A percentile compares a stretch with the other conserved stretches of the same genome.
Conservation (phyloP, 2,888 invertebrate genomes). For the Drosophila affinis region DNA sequence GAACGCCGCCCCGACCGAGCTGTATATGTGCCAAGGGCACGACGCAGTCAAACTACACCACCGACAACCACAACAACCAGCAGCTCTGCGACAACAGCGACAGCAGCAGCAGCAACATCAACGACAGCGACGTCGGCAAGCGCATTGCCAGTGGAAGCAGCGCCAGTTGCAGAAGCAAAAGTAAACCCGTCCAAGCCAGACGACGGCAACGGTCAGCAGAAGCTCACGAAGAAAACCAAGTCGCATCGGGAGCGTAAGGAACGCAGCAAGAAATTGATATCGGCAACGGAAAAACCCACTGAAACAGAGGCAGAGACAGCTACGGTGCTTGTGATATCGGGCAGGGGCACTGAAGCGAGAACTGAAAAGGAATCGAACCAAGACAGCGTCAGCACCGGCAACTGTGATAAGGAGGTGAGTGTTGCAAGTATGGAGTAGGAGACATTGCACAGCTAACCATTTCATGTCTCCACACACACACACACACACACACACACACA, state of each 20-base stretch:
- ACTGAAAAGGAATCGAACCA: conserved; percentile 50
- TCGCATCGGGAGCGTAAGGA: conserved; percentile 62
- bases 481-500: not conserved
- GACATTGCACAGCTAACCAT: not conserved
- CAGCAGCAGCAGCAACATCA: conserved; percentile 35
- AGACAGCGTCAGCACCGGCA: conserved; percentile 38
- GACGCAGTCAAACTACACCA: conserved; percentile 85
- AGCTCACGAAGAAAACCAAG: conserved; percentile 60
- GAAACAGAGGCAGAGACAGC: conserved; percentile 36
- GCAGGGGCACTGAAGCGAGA: conserved; percentile 24
- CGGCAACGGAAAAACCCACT: conserved; percentile 35
- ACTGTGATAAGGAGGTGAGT: conserved; percentile 72
- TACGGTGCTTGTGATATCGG: conserved; percentile 57
- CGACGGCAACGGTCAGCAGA: conserved; percentile 54
- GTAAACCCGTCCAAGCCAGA: conserved; percentile 71
- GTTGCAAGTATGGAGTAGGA: not conserved
- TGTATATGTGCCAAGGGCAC: conserved; percentile 90
- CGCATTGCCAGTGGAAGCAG: conserved; percentile 61
- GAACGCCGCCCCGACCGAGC: conserved; percentile 90
- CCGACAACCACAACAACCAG: conserved; percentile 74
- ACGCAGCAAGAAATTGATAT: conserved; percentile 64
- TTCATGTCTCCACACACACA: not conserved
- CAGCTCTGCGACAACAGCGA: conserved; percentile 40
- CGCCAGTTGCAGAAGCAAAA: conserved; percentile 69
- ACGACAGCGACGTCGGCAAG: conserved; percentile 31